These are phyloP conservation scores for Salticus scenicus DNA, from an alignment of 2,888 invertebrate genomes.

Conservation along the genomic window DNA sequence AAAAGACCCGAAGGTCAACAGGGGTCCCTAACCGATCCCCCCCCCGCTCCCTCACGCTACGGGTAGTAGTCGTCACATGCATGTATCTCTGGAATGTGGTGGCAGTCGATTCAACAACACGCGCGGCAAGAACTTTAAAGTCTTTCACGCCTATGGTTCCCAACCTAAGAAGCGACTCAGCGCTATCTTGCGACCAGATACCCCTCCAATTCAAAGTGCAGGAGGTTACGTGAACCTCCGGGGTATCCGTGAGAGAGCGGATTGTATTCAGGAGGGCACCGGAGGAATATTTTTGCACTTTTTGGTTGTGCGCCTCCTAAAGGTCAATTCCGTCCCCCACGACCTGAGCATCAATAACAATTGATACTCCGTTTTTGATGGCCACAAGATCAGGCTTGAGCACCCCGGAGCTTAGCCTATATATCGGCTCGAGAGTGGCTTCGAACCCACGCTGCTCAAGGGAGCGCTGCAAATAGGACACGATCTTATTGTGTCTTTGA, in stretches of 20 bases:
- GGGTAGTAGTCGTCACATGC: too few species aligned
- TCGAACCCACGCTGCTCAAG: background rate
- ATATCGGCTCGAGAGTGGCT: background rate
- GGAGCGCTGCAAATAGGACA: background rate
- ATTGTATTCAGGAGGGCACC: background rate
- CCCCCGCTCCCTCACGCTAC: too few species aligned
- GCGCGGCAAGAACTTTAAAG: too few species aligned
- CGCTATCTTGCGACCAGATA: background rate
- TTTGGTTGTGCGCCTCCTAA: background rate
- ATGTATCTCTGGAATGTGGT: too few species aligned
- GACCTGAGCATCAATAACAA: background rate
- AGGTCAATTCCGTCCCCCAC: background rate
- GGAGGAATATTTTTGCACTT: background rate
- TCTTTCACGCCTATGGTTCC: too few species aligned
- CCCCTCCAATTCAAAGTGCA: background rate
- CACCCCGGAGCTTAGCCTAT: background rate
- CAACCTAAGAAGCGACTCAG: background rate
- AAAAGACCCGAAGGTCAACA: too few species aligned
- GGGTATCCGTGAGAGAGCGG: background rate
- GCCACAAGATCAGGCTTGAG: slow-evolving; percentile 13
- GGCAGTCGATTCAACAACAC: too few species aligned
- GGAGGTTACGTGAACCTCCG: background rate
- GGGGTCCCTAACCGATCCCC: too few species aligned
- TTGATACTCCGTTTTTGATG: background rate
- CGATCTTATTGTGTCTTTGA: background rate